These are phyloP conservation scores for Yponomeuta malinellus DNA, from an alignment of 2,888 invertebrate genomes.

Conservation along the genomic window DNA sequence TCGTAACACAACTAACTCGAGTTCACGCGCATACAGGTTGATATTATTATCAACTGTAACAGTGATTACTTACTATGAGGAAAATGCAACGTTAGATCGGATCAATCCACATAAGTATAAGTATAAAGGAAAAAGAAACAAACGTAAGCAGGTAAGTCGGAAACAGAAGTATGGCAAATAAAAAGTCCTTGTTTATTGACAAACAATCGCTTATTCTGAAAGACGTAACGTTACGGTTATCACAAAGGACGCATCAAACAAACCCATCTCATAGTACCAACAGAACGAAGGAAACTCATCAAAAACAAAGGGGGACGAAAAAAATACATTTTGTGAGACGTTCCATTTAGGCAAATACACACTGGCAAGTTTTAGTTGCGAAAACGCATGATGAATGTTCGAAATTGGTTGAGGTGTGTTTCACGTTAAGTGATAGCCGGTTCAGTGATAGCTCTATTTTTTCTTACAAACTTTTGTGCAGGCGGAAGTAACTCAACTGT, in stretches of 20 bases:
- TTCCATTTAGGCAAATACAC: background rate
- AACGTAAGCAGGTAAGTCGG: background rate
- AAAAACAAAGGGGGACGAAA: constrained; percentile 30
- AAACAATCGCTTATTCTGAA: constrained; percentile 12
- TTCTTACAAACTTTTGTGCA: too few relatives aligned
- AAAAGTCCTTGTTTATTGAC: background rate
- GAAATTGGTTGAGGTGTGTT: too few relatives aligned
- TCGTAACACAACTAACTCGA: too few relatives aligned
- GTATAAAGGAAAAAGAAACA: background rate
- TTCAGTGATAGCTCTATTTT: too few relatives aligned
- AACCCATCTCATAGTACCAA: constrained; percentile 19
- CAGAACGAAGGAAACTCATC: constrained; percentile 32
- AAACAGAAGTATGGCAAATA: background rate
- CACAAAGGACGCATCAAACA: constrained; percentile 25
- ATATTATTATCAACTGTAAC: too few relatives aligned
- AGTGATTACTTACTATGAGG: background rate
- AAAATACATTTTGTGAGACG: constrained; percentile 37
- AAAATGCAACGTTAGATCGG: background rate
- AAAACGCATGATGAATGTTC: background rate
- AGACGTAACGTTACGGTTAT: constrained; percentile 20
- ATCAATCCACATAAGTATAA: too few relatives aligned
- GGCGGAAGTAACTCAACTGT: too few relatives aligned
- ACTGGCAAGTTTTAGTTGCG: background rate
- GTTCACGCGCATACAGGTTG: too few relatives aligned
- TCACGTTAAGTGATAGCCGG: too few relatives aligned